Evolutionary conservation across 2,113 vertebrate genomes (phyloP).

Genomic region (Ginglymostoma cirratum): DNA sequence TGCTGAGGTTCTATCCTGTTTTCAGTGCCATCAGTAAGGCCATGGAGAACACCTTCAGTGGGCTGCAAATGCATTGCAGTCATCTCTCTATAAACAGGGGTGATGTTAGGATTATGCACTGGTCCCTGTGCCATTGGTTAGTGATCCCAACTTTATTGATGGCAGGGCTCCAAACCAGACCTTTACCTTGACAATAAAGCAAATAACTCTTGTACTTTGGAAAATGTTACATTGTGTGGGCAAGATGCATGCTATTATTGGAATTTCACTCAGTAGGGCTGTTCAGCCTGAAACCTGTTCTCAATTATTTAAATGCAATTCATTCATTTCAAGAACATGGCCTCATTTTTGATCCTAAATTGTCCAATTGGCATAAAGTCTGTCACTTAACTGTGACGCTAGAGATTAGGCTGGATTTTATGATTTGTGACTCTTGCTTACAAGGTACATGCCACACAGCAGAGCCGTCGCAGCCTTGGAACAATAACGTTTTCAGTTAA

Average conservation of each 20-base stretch:
- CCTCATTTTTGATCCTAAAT: neutral
- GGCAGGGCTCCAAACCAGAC: neutral
- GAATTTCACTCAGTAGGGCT: neutral
- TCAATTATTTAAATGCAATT: neutral
- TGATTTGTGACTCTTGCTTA: neutral
- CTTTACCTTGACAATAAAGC: neutral
- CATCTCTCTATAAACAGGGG: neutral
- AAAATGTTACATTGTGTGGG: neutral
- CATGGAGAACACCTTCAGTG: neutral
- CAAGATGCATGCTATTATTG: neutral
- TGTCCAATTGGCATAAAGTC: neutral
- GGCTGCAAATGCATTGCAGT: neutral
- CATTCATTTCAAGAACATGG: neutral
- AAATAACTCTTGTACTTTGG: neutral
- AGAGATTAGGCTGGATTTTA: neutral
- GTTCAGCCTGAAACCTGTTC: neutral
- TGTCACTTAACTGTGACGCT: neutral
- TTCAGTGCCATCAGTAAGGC: neutral
- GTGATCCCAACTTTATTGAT: neutral
- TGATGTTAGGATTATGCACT: neutral
- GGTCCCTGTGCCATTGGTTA: neutral
- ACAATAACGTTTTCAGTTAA: neutral
- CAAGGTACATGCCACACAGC: neutral
- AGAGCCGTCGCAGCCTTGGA: neutral
- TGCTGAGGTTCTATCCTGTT: neutral